Evolutionary conservation across 2,113 vertebrate genomes (phyloP).

Genomic region (Sorex araneus): DNA sequence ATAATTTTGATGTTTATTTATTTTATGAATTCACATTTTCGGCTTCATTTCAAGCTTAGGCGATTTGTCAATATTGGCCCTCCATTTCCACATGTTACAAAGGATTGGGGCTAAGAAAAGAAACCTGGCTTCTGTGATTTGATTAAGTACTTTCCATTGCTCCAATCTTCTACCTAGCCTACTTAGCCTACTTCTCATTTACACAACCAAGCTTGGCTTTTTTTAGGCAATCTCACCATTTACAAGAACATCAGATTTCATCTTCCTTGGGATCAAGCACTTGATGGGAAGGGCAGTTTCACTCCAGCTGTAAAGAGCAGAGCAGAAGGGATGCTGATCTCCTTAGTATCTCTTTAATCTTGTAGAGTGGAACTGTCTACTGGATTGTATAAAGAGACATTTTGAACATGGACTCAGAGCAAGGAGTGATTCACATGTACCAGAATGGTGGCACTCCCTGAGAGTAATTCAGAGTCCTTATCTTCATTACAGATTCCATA

Average conservation of each 20-base stretch:
- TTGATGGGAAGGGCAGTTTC: not conserved
- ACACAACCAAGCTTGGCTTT: not conserved
- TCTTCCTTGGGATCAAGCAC: not conserved
- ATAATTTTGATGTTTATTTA: not conserved
- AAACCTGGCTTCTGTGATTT: no score
- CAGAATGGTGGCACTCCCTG: not conserved
- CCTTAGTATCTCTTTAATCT: not conserved
- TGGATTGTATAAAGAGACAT: not conserved
- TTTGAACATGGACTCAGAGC: not conserved
- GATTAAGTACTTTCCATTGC: not conserved
- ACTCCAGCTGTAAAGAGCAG: not conserved
- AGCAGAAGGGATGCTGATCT: not conserved
- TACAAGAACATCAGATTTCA: not conserved
- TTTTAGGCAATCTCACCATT: not conserved
- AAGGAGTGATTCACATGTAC: not conserved
- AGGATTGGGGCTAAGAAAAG: not conserved
- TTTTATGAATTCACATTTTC: not conserved
- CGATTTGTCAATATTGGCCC: not conserved
- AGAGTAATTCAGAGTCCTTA: not conserved
- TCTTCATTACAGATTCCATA: not conserved
- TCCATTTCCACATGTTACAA: not conserved
- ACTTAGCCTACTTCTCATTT: not conserved
- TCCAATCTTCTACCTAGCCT: not conserved
- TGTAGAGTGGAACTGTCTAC: not conserved
- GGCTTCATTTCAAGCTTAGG: conserved; percentile 4